Percentiles rank a stretch among this genome's conserved stretches.
phyloP scores from a whole-genome alignment of 37 sponge, comb jelly and placozoan species.

The Axinella damicornis region DNA sequence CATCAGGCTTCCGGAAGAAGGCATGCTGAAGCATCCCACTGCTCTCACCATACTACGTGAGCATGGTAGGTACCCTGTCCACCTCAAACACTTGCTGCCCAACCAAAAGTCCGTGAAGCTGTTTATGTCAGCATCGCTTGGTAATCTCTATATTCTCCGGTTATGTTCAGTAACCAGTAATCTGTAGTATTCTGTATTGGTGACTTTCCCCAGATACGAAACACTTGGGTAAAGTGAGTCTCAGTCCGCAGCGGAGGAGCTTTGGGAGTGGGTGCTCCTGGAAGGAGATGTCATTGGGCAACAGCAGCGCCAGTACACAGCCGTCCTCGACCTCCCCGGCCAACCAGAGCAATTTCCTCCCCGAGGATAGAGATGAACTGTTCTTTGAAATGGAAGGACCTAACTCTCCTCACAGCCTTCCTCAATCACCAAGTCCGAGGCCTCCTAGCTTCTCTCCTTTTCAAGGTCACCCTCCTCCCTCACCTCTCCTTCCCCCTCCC shows the following conservation, averaged over 20 bases:
- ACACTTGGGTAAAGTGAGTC: conserved; percentile 38
- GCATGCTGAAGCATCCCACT: conserved; percentile 42
- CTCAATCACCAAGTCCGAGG: not conserved
- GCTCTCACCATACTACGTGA: conserved; percentile 60
- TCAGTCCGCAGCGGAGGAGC: conserved; percentile 78
- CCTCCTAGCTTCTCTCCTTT: not conserved
- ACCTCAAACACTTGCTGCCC: no score
- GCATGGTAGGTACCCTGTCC: conserved; percentile 55
- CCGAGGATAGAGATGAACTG: not conserved
- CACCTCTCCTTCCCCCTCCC: not conserved
- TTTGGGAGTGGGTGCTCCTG: conserved; percentile 81
- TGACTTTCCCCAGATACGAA: conserved; percentile 9
- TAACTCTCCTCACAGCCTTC: no score
- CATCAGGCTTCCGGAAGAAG: not conserved
- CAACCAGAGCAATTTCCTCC: not conserved
- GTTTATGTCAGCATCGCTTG: no score
- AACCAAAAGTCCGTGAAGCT: no score
- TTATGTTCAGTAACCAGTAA: no score
- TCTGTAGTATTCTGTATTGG: no score
- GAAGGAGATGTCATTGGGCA: not conserved
- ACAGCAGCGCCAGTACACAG: not conserved
- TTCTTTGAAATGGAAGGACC: no score
- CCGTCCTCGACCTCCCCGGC: not conserved
- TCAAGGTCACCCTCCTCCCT: not conserved
- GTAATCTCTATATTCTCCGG: no score